Base-by-base conservation (phyloP, 2,888 invertebrate genomes). In the Oxycera nigricornis region DNA sequence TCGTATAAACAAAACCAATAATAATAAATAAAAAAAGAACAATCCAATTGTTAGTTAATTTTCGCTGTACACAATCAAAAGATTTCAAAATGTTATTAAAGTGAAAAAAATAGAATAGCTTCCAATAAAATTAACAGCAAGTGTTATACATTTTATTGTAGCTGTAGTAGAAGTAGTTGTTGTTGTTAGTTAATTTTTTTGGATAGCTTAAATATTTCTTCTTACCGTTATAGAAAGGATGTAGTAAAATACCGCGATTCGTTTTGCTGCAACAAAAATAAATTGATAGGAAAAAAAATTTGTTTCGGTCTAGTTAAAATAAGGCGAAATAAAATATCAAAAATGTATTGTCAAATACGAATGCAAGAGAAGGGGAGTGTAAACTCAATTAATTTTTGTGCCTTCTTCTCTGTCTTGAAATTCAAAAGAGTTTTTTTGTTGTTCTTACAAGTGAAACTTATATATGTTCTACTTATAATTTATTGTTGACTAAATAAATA, bases 221-320 rank as follows among this genome's bases (percentile, higher is more conserved):
- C 88, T 88, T 88, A 88, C 88, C 88, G 84, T 88, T 87, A 84
- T 88, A 88, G 84, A 86, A 86, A 84, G 88, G 88, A 86, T 88
- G 88, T 83, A 88, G 87, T 84, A 87, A 87, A 81, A 83, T 81
- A 85, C 87, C 87, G 84, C 82, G 82, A 81, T 82, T 84, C 79
- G 83, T 81, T 82, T 82, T 84, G 82, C 85, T 85, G 84, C 79
- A 84, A 85, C 80, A 75, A 74, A 77, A 76, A 65, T 65, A 14
- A 62, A 24, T 30, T 70, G 30, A 52, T 70, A 55, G 55, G 55
- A 55, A 20, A 55, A 22, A 22, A 22, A 22, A 11, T 6, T 7
- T n/a, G 17, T 50, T 50, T 50, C 17, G 6, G 50, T 50, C 17
- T 39, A 14, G 7, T 50, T 50, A 35, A 35, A 35, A 35, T 35